A percentile compares a stretch with the other conserved stretches of the same genome.
Conservation (phyloP, 2,797 vertebrate genomes). For the Harpagifer antarcticus region DNA sequence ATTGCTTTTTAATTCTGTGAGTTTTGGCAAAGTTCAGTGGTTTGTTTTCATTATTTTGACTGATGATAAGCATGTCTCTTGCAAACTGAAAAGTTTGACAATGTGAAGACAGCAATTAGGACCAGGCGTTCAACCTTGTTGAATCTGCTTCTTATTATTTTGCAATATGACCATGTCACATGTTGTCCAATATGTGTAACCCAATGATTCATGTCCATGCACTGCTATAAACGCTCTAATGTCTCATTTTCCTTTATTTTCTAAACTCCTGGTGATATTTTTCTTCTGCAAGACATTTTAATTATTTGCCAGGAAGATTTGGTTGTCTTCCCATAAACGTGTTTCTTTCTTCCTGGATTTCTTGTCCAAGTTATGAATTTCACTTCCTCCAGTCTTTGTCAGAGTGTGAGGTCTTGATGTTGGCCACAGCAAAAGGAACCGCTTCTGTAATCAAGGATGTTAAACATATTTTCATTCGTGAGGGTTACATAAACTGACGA, state of each 20-base stretch:
- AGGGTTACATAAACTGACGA: constrained; percentile 12
- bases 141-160: constrained; percentile 1
- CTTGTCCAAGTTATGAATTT: constrained; percentile 36
- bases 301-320: constrained; percentile 39
- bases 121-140: neutral
- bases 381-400: constrained; percentile 43
- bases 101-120: neutral
- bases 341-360: constrained; percentile 27
- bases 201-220: constrained; percentile 52
- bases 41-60: constrained; percentile 13
- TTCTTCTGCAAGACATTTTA: constrained; percentile 5
- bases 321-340: constrained; percentile 8
- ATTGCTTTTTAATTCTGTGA: neutral
- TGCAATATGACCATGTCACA: constrained; percentile 30
- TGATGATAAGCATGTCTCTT: constrained; percentile 1
- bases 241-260: constrained; percentile 27
- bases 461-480: constrained; percentile 29
- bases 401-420: neutral
- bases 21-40: neutral
- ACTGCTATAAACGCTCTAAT: constrained; percentile 31
- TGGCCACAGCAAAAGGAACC: constrained; percentile 14
- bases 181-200: constrained; percentile 12
- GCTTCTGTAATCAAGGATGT: constrained; percentile 34
- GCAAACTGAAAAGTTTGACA: neutral
- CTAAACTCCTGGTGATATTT: neutral